Base-by-base conservation (phyloP, 2,113 vertebrate genomes). In the Paradoxurus hermaphroditus region DNA sequence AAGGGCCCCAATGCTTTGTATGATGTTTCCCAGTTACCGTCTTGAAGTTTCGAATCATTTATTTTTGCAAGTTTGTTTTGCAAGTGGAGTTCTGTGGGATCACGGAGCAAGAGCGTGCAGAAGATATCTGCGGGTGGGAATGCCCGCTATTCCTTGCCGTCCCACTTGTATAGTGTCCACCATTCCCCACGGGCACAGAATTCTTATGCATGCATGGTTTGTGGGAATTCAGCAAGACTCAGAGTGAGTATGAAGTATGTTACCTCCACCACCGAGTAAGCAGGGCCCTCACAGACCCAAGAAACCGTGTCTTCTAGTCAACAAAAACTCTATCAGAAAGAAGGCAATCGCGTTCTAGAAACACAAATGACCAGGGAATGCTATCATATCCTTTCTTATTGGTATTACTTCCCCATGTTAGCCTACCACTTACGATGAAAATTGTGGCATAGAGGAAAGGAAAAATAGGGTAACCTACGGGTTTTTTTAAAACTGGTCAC, bases 281-380 rank as follows among this genome's bases (percentile, higher is more conserved):
- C 9, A 4, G 5, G 15, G 0, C 31, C 15, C 5, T 31, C 15
- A 31, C 0, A 18, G 7, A 13, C 18, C 16, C 0, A 23, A 53
- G 23, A 53, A 3, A 7, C 2, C 16, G 8, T 46, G 18, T 51
- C 65, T 79, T 87, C 34, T 87, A 23, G 92, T 88, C 5, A 78
- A 29, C 18, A 2, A 46, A 23, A 53, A 4, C 0, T 65, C 19
- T 77, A 29, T 36, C n/a, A 65, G 4, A 49, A 88, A 82, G 34
- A 44, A 70, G 39, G 2, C 4, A 34, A 25, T 49, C 53, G 1
- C 18, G 1, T 25, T 49, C 14, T 36, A 82, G 51, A 90, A 90
- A 78, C 13, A 77, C 19, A 56, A 65, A 46, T 27, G 1, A 31
- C 14, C 14, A 56, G 19, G 12, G 13, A 73, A 87, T 13, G 41